These are phyloP conservation scores for Orthosia gothica DNA, from an alignment of 2,888 invertebrate genomes.

Conservation along the genomic window DNA sequence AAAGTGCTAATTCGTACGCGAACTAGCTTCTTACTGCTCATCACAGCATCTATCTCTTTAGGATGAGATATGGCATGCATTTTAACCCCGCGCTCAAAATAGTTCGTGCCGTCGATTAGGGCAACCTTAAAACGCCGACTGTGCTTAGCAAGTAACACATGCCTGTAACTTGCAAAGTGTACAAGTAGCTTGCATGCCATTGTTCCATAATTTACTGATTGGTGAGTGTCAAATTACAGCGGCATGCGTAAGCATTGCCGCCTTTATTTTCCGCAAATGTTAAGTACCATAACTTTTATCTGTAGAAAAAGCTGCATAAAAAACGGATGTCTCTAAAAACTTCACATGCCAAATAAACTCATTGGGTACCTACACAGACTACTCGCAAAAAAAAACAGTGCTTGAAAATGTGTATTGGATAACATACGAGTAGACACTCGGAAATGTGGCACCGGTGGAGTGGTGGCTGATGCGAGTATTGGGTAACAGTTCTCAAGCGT, in stretches of 20 bases:
- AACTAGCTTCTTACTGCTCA: too few species aligned
- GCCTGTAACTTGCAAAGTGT: too few species aligned
- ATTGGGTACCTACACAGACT: background rate
- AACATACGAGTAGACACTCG: slow-evolving; percentile 41
- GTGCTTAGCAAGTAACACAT: background rate
- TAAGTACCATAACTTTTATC: background rate
- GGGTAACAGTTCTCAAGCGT: slow-evolving; percentile 60
- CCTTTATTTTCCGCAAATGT: background rate
- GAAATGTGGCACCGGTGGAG: slow-evolving; percentile 49
- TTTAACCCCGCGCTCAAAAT: too few species aligned
- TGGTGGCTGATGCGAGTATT: slow-evolving; percentile 62
- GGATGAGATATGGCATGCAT: too few species aligned
- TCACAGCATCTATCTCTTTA: too few species aligned
- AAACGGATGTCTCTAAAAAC: background rate
- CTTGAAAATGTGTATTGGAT: slow-evolving; percentile 45
- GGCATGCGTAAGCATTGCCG: too few species aligned
- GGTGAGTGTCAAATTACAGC: too few species aligned
- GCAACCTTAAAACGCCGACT: too few species aligned
- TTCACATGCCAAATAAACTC: slow-evolving; percentile 2
- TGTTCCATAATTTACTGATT: too few species aligned
- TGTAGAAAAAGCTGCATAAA: background rate
- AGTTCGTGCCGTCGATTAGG: too few species aligned
- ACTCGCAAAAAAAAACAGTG: background rate
- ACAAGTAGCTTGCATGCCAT: too few species aligned
- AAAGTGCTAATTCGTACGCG: too few species aligned